Evolutionary conservation across 2,113 vertebrate species (phyloP).

Genomic region (Phodopus roborovskii): DNA sequence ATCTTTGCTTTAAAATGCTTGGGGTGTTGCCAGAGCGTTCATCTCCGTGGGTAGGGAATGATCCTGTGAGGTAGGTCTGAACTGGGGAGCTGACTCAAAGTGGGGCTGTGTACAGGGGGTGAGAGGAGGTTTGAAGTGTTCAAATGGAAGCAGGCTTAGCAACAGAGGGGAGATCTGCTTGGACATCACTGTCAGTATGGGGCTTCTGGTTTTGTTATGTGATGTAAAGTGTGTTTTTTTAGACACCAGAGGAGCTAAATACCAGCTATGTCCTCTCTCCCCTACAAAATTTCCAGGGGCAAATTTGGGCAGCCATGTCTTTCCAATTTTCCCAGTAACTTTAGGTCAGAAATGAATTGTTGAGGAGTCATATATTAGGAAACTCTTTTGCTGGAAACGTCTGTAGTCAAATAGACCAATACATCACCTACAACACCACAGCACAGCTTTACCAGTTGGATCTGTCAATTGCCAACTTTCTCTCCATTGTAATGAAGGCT

Average conservation of each 20-base stretch:
- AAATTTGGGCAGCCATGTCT: neutral
- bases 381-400: neutral
- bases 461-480: neutral
- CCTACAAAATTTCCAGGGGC: neutral
- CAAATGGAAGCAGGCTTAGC: neutral
- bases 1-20: conserved; percentile 60
- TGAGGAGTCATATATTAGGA: neutral
- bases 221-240: neutral
- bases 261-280: neutral
- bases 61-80: conserved; percentile 36
- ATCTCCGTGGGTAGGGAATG: neutral
- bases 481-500: neutral
- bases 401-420: neutral
- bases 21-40: conserved; percentile 59
- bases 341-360: neutral
- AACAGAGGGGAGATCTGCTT: neutral
- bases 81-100: neutral
- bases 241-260: neutral
- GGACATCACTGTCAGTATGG: neutral
- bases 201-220: neutral
- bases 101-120: neutral
- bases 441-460: neutral
- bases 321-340: neutral
- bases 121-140: neutral
- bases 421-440: neutral